Conservation (phyloP, 2,797 vertebrate genomes). For the Hybognathus amarus region DNA sequence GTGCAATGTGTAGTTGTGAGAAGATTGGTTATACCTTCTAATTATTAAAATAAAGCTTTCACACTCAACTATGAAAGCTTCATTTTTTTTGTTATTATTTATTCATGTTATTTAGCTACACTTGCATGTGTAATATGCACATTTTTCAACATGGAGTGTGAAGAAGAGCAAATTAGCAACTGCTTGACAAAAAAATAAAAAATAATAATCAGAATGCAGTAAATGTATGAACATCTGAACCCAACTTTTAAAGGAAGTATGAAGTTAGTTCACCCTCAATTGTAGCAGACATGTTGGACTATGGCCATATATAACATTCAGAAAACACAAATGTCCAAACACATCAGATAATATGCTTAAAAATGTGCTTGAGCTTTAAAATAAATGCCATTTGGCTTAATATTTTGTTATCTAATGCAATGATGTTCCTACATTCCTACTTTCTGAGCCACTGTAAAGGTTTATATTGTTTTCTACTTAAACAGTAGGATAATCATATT, state of each 20-base stretch:
- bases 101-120: slow-evolving; percentile 1
- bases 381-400: no score
- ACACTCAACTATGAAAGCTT: background rate
- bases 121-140: background rate
- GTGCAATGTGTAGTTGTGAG: background rate
- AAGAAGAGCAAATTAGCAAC: slow-evolving; percentile 13
- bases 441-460: background rate
- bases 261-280: background rate
- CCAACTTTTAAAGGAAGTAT: background rate
- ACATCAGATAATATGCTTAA: background rate
- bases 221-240: background rate
- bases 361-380: background rate
- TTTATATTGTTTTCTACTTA: background rate
- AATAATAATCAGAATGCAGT: background rate
- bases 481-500: background rate
- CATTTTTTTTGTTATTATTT: background rate
- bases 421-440: background rate
- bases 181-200: background rate
- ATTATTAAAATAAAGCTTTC: background rate
- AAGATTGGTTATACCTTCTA: slow-evolving; percentile 1
- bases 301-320: background rate
- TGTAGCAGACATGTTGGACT: background rate
- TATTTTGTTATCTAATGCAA: background rate
- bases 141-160: background rate
- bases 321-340: background rate